Conservation (phyloP, 92 coral and sea anemone species). For the Palythoa heliodiscus region DNA sequence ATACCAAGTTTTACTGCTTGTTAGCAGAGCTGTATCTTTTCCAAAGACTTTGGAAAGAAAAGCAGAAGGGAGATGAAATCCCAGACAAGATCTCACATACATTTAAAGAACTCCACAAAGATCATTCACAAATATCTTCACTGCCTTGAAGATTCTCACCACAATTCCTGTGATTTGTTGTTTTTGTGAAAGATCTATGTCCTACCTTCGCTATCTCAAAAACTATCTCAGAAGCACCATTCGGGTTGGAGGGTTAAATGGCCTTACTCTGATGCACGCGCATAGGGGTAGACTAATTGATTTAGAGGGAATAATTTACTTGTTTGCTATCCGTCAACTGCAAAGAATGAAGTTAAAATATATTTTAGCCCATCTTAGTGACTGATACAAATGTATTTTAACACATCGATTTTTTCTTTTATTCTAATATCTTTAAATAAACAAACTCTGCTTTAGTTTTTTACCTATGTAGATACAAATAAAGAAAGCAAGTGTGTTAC, state of each 20-base stretch:
- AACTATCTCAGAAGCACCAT: slow-evolving; percentile 45
- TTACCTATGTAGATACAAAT: too few relatives aligned
- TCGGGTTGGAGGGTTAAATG: slow-evolving; percentile 45
- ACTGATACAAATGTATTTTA: not conserved
- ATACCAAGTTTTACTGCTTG: slow-evolving; percentile 53
- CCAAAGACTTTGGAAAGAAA: slow-evolving; percentile 53
- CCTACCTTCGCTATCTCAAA: slow-evolving; percentile 44
- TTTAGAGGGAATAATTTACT: slow-evolving; percentile 52
- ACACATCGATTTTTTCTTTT: not conserved
- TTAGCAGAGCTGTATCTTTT: slow-evolving; percentile 55
- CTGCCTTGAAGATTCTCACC: slow-evolving; percentile 44
- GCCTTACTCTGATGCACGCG: slow-evolving; percentile 40
- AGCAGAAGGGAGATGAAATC: slow-evolving; percentile 53
- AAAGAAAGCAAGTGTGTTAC: too few relatives aligned
- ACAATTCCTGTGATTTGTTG: slow-evolving; percentile 48
- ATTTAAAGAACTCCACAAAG: slow-evolving; percentile 44
- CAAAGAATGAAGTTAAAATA: slow-evolving; percentile 38
- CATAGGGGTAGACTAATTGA: slow-evolving; percentile 45
- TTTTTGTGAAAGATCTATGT: slow-evolving; percentile 2
- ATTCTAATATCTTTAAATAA: not conserved
- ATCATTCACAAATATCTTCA: slow-evolving; percentile 33
- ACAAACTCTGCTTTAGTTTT: not conserved
- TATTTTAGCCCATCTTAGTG: not conserved
- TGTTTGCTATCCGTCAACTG: slow-evolving; percentile 55
- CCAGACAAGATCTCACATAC: slow-evolving; percentile 49